Conservation (phyloP, 2,888 invertebrate genomes). For the Cataglyphis livida region DNA sequence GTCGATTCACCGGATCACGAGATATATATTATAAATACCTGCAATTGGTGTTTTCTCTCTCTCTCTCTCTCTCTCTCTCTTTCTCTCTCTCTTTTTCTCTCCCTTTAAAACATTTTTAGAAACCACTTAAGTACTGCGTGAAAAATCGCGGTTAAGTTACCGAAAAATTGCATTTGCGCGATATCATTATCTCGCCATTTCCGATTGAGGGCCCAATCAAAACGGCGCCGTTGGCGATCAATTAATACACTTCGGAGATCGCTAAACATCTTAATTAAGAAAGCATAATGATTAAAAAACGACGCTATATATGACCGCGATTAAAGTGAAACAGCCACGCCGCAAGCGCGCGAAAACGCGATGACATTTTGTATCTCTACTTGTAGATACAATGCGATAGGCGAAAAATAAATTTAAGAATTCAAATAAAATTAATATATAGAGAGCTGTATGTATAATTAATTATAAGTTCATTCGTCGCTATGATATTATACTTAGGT, state of each 20-base stretch:
- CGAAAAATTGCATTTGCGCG: conserved; percentile 28
- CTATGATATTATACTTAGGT: conserved; percentile 84
- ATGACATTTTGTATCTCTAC: conserved; percentile 83
- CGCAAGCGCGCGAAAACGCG: conserved; percentile 60
- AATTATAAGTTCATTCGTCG: conserved; percentile 84
- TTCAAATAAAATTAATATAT: conserved; percentile 85
- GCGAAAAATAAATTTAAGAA: conserved; percentile 80
- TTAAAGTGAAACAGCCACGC: conserved; percentile 38
- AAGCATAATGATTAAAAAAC: conserved; percentile 52
- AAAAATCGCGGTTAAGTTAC: conserved; percentile 12
- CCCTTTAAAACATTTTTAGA: conserved; percentile 78
- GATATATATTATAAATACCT: conserved; percentile 70
- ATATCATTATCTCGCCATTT: conserved; percentile 47
- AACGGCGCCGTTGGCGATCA: conserved; percentile 40
- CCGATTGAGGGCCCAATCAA: conserved; percentile 65
- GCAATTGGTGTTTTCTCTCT: conserved; percentile 74
- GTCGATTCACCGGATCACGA: conserved; percentile 50
- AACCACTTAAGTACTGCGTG: conserved; percentile 44
- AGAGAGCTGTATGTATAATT: conserved; percentile 84
- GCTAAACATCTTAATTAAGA: conserved; percentile 68
- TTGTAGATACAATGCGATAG: conserved; percentile 83
- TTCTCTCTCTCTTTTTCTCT: conserved; percentile 7
- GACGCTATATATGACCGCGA: conserved; percentile 46
- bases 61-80: conserved; percentile 47
- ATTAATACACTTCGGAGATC: conserved; percentile 77